phyloP scores from a whole-genome alignment of 2,888 invertebrate species.

The Apoda limacodes region DNA sequence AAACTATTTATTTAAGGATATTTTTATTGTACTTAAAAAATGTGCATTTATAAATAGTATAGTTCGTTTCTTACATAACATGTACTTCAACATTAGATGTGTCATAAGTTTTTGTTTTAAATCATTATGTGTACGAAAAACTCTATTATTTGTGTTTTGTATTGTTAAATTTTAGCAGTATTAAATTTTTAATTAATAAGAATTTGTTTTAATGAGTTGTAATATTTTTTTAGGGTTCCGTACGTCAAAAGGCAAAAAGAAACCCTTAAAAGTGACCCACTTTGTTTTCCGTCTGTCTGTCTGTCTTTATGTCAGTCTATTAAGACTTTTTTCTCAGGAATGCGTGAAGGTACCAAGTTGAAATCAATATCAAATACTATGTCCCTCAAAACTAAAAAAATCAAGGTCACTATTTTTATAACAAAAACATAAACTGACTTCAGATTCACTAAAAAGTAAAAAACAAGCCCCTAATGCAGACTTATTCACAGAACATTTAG shows the following conservation, averaged over 20 bases:
- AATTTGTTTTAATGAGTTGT: constrained; percentile 17
- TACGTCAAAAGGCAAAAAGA: background rate
- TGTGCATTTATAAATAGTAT: constrained; percentile 28
- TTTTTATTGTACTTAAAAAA: constrained; percentile 16
- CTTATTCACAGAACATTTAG: too few species aligned
- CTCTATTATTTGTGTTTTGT: constrained; percentile 51
- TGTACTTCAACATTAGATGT: constrained; percentile 22
- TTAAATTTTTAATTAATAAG: constrained; percentile 43
- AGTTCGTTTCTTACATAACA: constrained; percentile 24
- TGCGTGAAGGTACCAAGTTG: too few species aligned
- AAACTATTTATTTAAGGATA: too few species aligned
- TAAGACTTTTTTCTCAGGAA: too few species aligned
- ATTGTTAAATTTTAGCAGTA: constrained; percentile 68
- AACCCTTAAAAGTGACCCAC: background rate
- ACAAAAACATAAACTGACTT: too few species aligned
- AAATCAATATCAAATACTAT: too few species aligned
- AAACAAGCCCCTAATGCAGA: too few species aligned
- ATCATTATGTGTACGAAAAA: constrained; percentile 42
- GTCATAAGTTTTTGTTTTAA: constrained; percentile 35
- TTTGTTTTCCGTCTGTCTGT: background rate
- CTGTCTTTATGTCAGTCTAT: too few species aligned
- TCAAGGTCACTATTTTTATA: too few species aligned
- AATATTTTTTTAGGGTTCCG: background rate
- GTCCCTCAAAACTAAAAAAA: too few species aligned
- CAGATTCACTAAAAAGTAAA: too few species aligned